Base-by-base conservation (phyloP, 30 jellyfish, hydroid and myxozoan genomes). In the Hydractinia echinata region DNA sequence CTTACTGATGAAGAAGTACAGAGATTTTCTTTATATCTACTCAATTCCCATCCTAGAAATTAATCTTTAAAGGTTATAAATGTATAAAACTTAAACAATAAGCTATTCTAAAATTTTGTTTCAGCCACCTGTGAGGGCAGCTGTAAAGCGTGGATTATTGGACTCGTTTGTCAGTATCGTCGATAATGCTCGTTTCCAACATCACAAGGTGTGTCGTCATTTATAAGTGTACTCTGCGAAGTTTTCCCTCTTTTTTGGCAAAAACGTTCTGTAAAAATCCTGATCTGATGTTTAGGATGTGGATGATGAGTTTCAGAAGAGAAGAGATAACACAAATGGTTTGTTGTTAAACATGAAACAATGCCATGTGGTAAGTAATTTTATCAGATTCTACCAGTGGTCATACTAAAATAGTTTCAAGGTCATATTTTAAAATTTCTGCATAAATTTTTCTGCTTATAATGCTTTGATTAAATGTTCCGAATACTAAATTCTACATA, bases 111-210 rank as follows among this genome's bases (percentile, higher is more conserved):
- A 1, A 6, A 62, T 15, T 30, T 51, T 51, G 15, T 39, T 61
- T 53, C 83, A 91, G 97, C 83, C 97, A 50, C 96, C 95, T 69
- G 94, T 66, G 4, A 76, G 97, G 53, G 96, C 94, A 5, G 89
- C 83, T 79, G 96, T 86, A n/a, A 91, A 86, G 85, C 82, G 83
- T 54, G 97, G 97, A 4, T 61, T 91, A 11, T 48, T 91, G 19
- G 79, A 91, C 7, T 82, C 96, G 21, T 79, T 91, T 51, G 84
- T 69, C 18, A 87, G 77, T 0, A 90, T 86, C 5, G 83, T 86
- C 54, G 97, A 91, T 81, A 89, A 82, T 20, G 95, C 93, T 6
- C 72, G 97, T 49, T 91, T 76, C 67, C 97, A 91, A 51, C 82
- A 83, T 70, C 96, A 90, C 83, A 90, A 90, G 76, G 97, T 64